Evolutionary conservation across 2,797 vertebrate species (phyloP).

Genomic region (Alcedo atthis): DNA sequence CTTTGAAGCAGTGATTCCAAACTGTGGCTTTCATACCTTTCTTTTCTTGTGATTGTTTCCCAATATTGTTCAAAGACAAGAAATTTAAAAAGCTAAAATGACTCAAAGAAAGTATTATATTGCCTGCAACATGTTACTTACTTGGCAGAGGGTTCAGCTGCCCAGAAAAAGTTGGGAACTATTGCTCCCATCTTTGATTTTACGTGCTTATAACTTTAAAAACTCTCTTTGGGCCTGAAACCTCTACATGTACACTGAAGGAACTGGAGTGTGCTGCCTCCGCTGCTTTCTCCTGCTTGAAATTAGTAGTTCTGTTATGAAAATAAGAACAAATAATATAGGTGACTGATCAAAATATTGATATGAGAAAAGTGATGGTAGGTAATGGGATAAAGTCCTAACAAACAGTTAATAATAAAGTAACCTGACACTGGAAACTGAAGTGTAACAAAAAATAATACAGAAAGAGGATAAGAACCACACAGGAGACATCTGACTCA

Average conservation of each 20-base stretch:
- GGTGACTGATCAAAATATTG: not conserved
- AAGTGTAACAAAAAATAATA: not conserved
- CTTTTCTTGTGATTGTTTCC: not conserved
- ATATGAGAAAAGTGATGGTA: not conserved
- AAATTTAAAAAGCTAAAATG: not conserved
- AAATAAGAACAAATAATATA: slow-evolving; percentile 3
- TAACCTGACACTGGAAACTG: not conserved
- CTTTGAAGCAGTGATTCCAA: not conserved
- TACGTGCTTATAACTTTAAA: not conserved
- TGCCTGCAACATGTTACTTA: not conserved
- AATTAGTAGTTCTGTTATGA: not conserved
- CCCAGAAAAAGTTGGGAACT: not conserved
- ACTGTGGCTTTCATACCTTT: not conserved
- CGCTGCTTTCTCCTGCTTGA: not conserved
- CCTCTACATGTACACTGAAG: not conserved
- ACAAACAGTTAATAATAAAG: not conserved
- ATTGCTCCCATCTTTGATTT: not conserved
- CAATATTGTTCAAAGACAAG: not conserved
- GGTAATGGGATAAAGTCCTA: not conserved
- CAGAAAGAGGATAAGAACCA: not conserved
- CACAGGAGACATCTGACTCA: not conserved
- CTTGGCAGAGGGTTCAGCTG: not conserved
- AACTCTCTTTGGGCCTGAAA: not conserved
- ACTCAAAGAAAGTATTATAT: not conserved
- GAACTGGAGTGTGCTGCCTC: not conserved